Conservation (phyloP, 2,888 invertebrate genomes). For the Siphlonurus alternatus region DNA sequence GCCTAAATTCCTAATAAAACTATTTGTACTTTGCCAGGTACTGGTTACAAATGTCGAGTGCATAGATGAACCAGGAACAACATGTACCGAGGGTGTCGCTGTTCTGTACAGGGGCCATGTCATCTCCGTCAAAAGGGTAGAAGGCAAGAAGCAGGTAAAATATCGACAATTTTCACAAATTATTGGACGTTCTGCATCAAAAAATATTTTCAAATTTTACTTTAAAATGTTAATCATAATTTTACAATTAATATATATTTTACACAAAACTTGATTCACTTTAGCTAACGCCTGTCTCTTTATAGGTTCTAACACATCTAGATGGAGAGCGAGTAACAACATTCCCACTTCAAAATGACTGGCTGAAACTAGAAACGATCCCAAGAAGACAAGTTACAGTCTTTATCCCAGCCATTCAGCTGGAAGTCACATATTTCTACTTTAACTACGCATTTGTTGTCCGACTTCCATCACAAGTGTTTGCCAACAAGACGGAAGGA, state of each 20-base stretch:
- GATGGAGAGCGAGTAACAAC: conserved; percentile 29
- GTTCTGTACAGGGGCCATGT: conserved; percentile 46
- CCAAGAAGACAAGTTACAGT: conserved; percentile 45
- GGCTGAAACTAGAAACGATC: conserved; percentile 40
- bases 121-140: conserved; percentile 25
- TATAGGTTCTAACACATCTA: conserved; percentile 33
- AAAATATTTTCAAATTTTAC: too few species aligned
- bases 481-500: conserved; percentile 55
- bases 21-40: conserved; percentile 35
- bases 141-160: conserved; percentile 15
- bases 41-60: conserved; percentile 56
- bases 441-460: conserved; percentile 28
- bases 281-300: too few species aligned
- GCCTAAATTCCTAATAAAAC: conserved; percentile 2
- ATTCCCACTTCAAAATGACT: conserved; percentile 39
- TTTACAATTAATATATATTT: too few species aligned
- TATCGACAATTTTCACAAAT: too few species aligned
- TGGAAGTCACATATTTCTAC: conserved; percentile 39
- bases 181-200: too few species aligned
- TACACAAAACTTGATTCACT: too few species aligned
- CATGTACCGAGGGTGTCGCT: conserved; percentile 50
- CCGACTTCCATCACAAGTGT: conserved; percentile 56
- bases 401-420: conserved; percentile 45
- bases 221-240: too few species aligned
- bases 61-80: conserved; percentile 33